Conservation (phyloP, 2,888 invertebrate species). For the Phaonia tiefii region DNA sequence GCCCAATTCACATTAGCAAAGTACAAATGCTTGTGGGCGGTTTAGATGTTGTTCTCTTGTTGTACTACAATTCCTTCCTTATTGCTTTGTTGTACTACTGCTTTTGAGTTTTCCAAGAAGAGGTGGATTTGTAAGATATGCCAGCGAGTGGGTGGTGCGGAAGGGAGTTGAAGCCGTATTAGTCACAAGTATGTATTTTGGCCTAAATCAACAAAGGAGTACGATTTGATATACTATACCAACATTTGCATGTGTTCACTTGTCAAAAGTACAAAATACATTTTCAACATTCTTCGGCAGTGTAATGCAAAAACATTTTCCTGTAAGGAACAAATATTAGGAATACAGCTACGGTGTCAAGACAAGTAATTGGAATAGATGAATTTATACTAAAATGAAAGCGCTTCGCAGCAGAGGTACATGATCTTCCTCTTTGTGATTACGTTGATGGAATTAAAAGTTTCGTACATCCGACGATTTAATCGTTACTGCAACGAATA, state of each 20-base stretch:
- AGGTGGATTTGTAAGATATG: too few relatives aligned
- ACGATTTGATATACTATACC: conserved; percentile 53
- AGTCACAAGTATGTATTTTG: conserved; percentile 55
- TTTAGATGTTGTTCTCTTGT: conserved; percentile 8
- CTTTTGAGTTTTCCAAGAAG: background rate
- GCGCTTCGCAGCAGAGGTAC: too few relatives aligned
- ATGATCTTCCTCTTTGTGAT: too few relatives aligned
- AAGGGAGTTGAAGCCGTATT: conserved; percentile 30
- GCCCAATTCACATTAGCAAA: conserved; percentile 30
- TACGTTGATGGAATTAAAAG: too few relatives aligned
- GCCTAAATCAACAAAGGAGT: conserved; percentile 54
- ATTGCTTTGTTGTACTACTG: conserved; percentile 5
- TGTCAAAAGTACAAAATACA: background rate
- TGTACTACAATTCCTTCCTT: conserved; percentile 7
- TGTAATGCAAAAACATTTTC: too few relatives aligned
- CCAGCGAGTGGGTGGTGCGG: background rate
- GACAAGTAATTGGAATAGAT: too few relatives aligned
- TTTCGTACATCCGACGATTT: too few relatives aligned
- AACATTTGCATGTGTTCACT: conserved; percentile 47
- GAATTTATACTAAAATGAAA: too few relatives aligned
- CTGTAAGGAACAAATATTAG: too few relatives aligned
- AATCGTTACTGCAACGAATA: too few relatives aligned
- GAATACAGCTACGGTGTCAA: too few relatives aligned
- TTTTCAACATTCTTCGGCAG: too few relatives aligned
- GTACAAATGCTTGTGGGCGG: conserved; percentile 1